Evolutionary conservation across 1,140 invertebrate species (phyloP).

Genomic region (Centruroides vittatus): DNA sequence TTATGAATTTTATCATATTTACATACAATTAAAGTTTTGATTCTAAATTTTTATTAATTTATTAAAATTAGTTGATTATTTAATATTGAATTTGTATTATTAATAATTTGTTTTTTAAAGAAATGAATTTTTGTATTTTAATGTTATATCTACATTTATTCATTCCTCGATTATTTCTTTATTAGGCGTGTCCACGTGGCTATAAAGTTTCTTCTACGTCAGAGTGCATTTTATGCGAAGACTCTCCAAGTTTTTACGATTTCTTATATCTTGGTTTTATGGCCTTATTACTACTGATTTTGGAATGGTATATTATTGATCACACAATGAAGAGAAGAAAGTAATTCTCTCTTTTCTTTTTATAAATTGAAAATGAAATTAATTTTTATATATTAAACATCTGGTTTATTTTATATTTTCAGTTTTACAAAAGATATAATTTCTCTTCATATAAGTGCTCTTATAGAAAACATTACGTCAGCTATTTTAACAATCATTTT

Average conservation of each 20-base stretch:
- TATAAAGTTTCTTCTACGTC: conserved; percentile 41
- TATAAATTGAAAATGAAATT: neutral
- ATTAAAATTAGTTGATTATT: too few species aligned
- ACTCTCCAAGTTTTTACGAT: conserved; percentile 68
- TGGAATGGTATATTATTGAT: conserved; percentile 88
- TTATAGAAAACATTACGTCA: conserved; percentile 59
- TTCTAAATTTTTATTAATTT: too few species aligned
- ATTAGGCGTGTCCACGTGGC: conserved; percentile 73
- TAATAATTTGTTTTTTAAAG: too few species aligned
- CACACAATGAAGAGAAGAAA: conserved; percentile 55
- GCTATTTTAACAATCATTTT: conserved; percentile 52
- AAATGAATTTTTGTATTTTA: conserved; percentile 14
- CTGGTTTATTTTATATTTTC: conserved; percentile 14
- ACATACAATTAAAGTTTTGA: too few species aligned
- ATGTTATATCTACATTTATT: neutral
- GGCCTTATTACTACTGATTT: conserved; percentile 62
- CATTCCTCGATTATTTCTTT: conserved; percentile 43
- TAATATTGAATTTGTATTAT: too few species aligned
- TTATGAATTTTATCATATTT: too few species aligned
- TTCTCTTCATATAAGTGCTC: conserved; percentile 54
- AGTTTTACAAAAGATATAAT: conserved; percentile 56
- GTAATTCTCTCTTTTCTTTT: conserved; percentile 30
- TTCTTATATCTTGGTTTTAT: conserved; percentile 90
- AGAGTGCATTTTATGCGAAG: conserved; percentile 59
- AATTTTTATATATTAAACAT: conserved; percentile 1